phyloP scores from a whole-genome alignment of 2,113 vertebrate genomes.

The Microtus pennsylvanicus region DNA sequence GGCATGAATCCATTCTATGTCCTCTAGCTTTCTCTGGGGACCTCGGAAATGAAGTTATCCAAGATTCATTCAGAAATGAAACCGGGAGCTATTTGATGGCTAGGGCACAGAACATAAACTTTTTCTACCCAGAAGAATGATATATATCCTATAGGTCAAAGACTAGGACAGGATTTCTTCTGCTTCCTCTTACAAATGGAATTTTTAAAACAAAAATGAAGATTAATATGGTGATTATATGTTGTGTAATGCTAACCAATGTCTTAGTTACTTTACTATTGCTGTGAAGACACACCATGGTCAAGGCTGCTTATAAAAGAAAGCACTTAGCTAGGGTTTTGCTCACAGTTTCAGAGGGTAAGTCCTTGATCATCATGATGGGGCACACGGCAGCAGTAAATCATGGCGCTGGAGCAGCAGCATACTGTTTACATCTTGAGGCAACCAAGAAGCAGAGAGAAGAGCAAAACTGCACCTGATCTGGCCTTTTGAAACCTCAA shows the following conservation, averaged over 20 bases:
- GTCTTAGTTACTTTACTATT: not conserved
- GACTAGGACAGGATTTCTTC: not conserved
- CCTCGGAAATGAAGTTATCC: not conserved
- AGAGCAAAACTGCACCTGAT: not conserved
- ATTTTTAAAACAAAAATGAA: not conserved
- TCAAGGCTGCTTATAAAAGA: not conserved
- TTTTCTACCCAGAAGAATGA: not conserved
- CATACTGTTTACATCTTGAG: not conserved
- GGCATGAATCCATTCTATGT: not conserved
- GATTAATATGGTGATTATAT: not conserved
- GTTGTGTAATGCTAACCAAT: not conserved
- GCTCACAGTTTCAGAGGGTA: not conserved
- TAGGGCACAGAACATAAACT: not conserved
- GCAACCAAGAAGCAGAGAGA: not conserved
- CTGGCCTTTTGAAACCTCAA: not conserved
- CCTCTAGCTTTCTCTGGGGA: not conserved
- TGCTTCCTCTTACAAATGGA: not conserved
- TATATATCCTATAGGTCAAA: not conserved
- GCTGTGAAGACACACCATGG: not conserved
- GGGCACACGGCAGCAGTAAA: not conserved
- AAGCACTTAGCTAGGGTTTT: not conserved
- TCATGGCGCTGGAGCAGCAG: not conserved
- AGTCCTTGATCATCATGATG: too few species aligned
- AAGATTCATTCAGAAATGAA: not conserved
- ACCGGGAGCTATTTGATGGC: not conserved